Evolutionary conservation across 2,888 invertebrate genomes (phyloP).

Genomic region (Helleia helle): DNA sequence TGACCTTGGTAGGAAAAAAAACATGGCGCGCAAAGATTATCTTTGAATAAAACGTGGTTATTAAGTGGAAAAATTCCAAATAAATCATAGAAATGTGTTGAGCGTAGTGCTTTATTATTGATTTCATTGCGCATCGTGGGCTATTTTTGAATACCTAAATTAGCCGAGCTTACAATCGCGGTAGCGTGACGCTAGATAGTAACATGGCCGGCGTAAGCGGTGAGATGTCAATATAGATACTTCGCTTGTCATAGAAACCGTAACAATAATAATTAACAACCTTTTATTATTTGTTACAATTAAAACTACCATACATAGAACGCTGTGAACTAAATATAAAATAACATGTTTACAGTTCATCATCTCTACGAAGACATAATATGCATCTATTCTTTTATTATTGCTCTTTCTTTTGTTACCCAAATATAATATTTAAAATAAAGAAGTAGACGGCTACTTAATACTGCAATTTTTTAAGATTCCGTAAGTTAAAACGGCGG

Average conservation of each 20-base stretch:
- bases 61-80: conserved; percentile 28
- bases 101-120: conserved; percentile 31
- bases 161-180: conserved; percentile 44
- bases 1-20: conserved; percentile 69
- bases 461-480: not conserved
- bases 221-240: conserved; percentile 24
- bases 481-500: conserved; percentile 9
- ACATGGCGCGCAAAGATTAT: conserved; percentile 68
- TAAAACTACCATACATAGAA: not conserved
- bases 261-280: not conserved
- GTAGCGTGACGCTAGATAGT: conserved; percentile 65
- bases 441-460: no score
- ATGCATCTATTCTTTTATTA: no score
- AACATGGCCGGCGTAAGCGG: conserved; percentile 69
- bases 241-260: conserved; percentile 4
- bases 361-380: no score
- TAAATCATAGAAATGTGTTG: conserved; percentile 23
- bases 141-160: conserved; percentile 51
- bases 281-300: no score
- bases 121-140: conserved; percentile 42
- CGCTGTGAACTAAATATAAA: no score
- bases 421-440: no score
- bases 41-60: conserved; percentile 37
- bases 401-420: no score
- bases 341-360: no score